These are phyloP conservation scores for Aelia acuminata DNA, from an alignment of 2,888 invertebrate species.

Conservation along the genomic window DNA sequence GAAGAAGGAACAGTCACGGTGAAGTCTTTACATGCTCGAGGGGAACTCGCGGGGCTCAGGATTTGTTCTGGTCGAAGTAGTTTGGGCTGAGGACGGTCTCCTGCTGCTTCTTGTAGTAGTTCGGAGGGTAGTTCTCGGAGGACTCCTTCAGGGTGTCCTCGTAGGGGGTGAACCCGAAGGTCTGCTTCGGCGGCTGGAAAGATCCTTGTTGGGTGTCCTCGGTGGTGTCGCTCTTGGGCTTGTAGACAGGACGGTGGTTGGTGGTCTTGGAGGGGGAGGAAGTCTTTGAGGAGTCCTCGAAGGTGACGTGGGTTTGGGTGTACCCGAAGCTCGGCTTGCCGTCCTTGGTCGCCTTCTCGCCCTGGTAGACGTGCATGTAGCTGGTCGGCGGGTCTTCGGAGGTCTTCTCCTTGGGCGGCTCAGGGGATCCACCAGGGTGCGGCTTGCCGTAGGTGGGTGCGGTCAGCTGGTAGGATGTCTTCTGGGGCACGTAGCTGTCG, in stretches of 20 bases:
- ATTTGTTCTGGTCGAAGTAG: constrained; percentile 62
- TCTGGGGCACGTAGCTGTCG: constrained; percentile 56
- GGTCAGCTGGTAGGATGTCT: constrained; percentile 22
- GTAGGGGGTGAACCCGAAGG: constrained; percentile 66
- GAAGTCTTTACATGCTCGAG: not conserved
- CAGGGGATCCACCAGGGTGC: constrained; percentile 62
- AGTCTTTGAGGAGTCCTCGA: constrained; percentile 6
- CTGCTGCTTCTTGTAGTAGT: constrained; percentile 58
- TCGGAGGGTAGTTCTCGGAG: constrained; percentile 53
- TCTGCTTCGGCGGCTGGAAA: constrained; percentile 66
- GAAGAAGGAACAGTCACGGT: constrained; percentile 31
- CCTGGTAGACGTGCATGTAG: constrained; percentile 61
- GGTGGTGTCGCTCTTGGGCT: constrained; percentile 53
- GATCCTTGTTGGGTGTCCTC: constrained; percentile 41
- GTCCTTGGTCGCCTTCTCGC: constrained; percentile 48
- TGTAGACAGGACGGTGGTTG: constrained; percentile 62
- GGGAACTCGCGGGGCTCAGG: not conserved
- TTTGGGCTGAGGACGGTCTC: constrained; percentile 59
- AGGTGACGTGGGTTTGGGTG: constrained; percentile 33
- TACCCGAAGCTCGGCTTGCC: constrained; percentile 51
- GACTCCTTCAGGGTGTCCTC: constrained; percentile 59
- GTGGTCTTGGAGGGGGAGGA: not conserved
- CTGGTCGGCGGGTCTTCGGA: constrained; percentile 51
- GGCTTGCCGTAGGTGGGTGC: constrained; percentile 64
- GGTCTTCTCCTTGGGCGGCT: constrained; percentile 61